A percentile compares a stretch with the other conserved stretches of the same genome.
phyloP scores from a whole-genome alignment of 2,888 invertebrate species.

The Heliconius erato region DNA sequence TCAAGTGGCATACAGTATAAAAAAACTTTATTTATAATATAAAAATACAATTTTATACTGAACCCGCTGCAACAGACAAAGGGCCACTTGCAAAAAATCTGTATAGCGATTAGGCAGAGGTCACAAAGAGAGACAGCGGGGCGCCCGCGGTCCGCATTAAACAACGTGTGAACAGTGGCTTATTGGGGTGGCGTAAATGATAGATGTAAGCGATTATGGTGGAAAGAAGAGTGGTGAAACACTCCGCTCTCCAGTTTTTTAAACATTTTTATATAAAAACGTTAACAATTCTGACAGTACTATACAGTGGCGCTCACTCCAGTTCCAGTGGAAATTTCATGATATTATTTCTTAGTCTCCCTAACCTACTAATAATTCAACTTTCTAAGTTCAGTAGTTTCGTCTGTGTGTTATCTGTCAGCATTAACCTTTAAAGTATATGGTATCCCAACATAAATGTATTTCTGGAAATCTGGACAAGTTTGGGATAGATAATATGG shows the following conservation, averaged over 20 bases:
- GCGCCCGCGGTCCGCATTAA: slow-evolving; percentile 81
- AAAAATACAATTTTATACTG: slow-evolving; percentile 26
- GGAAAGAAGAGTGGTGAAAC: background rate
- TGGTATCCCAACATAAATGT: no score
- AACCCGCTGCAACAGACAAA: slow-evolving; percentile 9
- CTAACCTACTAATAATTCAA: no score
- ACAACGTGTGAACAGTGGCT: slow-evolving; percentile 79
- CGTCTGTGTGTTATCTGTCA: no score
- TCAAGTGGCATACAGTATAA: background rate
- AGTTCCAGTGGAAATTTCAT: no score
- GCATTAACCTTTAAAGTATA: no score
- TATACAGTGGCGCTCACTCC: no score
- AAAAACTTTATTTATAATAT: background rate
- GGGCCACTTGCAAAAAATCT: slow-evolving; percentile 36
- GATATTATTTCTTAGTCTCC: no score
- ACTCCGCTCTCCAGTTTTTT: background rate
- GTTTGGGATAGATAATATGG: no score
- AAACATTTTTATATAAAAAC: no score
- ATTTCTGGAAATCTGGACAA: no score
- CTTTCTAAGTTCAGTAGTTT: no score
- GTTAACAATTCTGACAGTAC: no score
- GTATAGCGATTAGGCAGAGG: slow-evolving; percentile 72
- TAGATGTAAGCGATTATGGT: background rate
- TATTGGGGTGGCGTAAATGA: slow-evolving; percentile 58
- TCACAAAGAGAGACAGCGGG: slow-evolving; percentile 83